Conservation (phyloP, 2,888 invertebrate genomes). For the Oscheius onirici region DNA sequence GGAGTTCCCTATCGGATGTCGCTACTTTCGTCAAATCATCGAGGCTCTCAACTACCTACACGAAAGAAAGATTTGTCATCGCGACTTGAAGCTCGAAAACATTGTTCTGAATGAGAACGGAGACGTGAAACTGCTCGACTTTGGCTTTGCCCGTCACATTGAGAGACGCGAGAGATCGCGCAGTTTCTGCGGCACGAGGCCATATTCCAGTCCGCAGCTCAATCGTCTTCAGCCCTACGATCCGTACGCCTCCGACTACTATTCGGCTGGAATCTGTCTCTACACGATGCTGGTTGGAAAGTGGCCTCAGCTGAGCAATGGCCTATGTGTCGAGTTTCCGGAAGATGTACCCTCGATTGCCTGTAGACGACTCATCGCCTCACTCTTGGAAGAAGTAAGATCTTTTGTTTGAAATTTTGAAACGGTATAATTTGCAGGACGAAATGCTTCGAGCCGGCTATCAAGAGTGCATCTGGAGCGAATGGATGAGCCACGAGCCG, state of each 20-base stretch:
- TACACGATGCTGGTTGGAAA: slow-evolving; percentile 61
- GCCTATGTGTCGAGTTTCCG: slow-evolving; percentile 31
- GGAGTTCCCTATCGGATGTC: slow-evolving; percentile 52
- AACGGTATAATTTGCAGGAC: slow-evolving; percentile 30
- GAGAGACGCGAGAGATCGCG: slow-evolving; percentile 50
- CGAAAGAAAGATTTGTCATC: slow-evolving; percentile 42
- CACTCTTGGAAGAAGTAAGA: slow-evolving; percentile 42
- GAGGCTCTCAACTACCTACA: slow-evolving; percentile 64
- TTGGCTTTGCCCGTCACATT: slow-evolving; percentile 59
- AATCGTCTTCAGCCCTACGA: slow-evolving; percentile 51
- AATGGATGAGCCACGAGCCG: slow-evolving; percentile 50
- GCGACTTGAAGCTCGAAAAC: slow-evolving; percentile 57
- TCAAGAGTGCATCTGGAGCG: slow-evolving; percentile 49
- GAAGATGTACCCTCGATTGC: slow-evolving; percentile 36
- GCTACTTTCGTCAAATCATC: slow-evolving; percentile 61
- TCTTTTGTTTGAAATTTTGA: neutral
- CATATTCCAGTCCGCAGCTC: slow-evolving; percentile 52
- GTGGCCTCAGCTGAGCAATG: slow-evolving; percentile 48
- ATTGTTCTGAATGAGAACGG: slow-evolving; percentile 59
- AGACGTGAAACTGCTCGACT: slow-evolving; percentile 62
- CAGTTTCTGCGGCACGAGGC: slow-evolving; percentile 63
- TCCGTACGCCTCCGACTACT: slow-evolving; percentile 57
- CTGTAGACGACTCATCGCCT: slow-evolving; percentile 42
- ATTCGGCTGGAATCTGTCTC: slow-evolving; percentile 58
- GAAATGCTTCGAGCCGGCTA: slow-evolving; percentile 48